Evolutionary conservation across 2,888 invertebrate genomes (phyloP).

Genomic region (Deladenus siricidicola): DNA sequence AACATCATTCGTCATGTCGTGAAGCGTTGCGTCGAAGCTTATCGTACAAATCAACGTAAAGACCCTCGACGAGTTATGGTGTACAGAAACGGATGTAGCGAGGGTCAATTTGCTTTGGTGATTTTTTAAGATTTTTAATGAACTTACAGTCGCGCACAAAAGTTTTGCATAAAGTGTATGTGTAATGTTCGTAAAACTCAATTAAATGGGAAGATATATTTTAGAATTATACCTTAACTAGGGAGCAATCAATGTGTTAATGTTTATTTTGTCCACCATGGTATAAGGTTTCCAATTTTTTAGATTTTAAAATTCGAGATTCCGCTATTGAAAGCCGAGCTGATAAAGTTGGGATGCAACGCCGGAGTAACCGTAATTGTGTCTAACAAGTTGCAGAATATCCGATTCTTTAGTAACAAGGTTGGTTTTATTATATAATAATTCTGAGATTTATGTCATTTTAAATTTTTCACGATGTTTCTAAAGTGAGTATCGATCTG

Average conservation of each 20-base stretch:
- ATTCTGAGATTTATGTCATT: neutral
- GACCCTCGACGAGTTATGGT: constrained; percentile 32
- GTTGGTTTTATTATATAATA: neutral
- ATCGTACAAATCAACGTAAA: constrained; percentile 3
- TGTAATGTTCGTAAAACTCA: no score
- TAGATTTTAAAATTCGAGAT: constrained; percentile 35
- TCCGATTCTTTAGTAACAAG: constrained; percentile 21
- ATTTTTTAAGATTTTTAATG: no score
- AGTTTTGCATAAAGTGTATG: no score
- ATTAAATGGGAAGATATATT: no score
- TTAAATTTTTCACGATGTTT: no score
- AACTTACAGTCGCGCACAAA: no score
- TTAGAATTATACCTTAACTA: no score
- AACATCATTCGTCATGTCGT: constrained; percentile 15
- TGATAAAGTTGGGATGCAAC: constrained; percentile 9
- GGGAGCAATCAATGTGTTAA: no score
- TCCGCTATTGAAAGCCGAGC: constrained; percentile 25
- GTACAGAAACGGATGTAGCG: constrained; percentile 36
- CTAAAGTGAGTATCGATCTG: neutral
- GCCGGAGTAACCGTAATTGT: constrained; percentile 38
- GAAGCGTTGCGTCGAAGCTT: constrained; percentile 20
- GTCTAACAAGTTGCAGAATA: constrained; percentile 36
- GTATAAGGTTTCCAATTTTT: no score
- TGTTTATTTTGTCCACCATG: no score
- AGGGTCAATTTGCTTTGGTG: constrained; percentile 30